Percentiles rank a stretch among this genome's conserved stretches.
phyloP scores from a whole-genome alignment of 2,888 invertebrate species.

The Nephrotoma guestfalica region DNA sequence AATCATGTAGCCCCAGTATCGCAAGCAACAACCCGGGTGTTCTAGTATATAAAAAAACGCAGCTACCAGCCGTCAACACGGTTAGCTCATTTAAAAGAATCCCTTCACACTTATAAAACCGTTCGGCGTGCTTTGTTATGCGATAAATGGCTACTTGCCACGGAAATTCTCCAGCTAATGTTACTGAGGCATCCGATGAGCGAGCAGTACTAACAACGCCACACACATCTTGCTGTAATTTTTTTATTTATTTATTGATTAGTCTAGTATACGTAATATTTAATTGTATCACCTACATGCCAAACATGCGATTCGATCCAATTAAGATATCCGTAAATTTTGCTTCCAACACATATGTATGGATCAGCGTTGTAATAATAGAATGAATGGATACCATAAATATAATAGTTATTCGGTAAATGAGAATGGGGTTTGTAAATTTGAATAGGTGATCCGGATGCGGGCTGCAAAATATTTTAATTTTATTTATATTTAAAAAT shows the following conservation, averaged over 20 bases:
- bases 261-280: background rate
- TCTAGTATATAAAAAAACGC: background rate
- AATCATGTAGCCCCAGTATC: background rate
- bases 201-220: background rate
- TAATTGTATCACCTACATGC: background rate
- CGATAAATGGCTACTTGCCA: background rate
- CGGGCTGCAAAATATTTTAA: background rate
- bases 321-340: background rate
- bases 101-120: background rate
- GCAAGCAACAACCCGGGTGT: background rate
- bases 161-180: background rate
- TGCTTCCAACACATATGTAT: background rate
- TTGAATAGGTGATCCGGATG: background rate
- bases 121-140: background rate
- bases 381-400: background rate
- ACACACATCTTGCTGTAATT: background rate
- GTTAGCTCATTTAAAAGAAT: background rate
- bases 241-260: background rate
- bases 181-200: background rate
- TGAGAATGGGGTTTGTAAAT: background rate
- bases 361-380: background rate
- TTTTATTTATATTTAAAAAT: background rate
- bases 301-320: background rate
- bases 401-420: background rate
- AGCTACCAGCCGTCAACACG: background rate